Percentiles rank a stretch among this genome's conserved stretches.
These are phyloP conservation scores for Meriones psammophilus DNA, from an alignment of 2,797 vertebrate genomes.

Conservation along the genomic window DNA sequence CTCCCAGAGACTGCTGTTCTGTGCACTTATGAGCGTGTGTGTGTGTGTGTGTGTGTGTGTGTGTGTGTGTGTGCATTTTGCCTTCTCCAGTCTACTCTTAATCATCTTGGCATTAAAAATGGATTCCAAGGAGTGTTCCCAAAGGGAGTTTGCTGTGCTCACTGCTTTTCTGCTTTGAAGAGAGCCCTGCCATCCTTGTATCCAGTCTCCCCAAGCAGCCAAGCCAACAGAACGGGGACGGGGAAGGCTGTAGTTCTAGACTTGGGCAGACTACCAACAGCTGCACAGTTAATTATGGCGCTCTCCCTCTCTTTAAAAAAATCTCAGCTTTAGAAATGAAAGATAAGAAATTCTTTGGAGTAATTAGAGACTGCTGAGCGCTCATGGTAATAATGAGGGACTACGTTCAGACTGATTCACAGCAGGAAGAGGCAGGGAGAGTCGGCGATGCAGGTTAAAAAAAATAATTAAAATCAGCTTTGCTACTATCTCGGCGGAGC, in stretches of 20 bases:
- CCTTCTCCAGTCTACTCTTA: conserved; percentile 43
- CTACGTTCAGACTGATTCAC: conserved; percentile 93
- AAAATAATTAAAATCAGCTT: conserved; percentile 96
- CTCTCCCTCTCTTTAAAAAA: conserved; percentile 76
- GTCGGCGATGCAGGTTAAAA: conserved; percentile 89
- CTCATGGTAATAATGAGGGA: conserved; percentile 93
- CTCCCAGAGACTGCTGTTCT: background rate
- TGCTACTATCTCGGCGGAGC: conserved; percentile 91
- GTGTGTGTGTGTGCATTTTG: background rate
- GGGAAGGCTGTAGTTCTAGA: conserved; percentile 58
- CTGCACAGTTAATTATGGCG: conserved; percentile 87
- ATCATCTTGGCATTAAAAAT: conserved; percentile 75
- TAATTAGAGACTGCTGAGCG: conserved; percentile 94
- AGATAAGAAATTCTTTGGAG: conserved; percentile 93
- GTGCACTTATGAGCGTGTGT: background rate
- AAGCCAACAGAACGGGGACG: background rate
- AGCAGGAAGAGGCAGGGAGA: conserved; percentile 90
- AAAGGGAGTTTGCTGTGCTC: conserved; percentile 52
- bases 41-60: background rate
- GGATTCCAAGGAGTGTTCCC: conserved; percentile 71
- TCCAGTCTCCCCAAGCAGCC: conserved; percentile 53
- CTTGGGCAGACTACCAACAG: conserved; percentile 82
- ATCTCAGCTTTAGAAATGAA: conserved; percentile 94
- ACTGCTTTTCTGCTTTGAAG: conserved; percentile 71
- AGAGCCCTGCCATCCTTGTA: conserved; percentile 66